Evolutionary conservation across 2,888 invertebrate genomes (phyloP), one percentile per base, ranked within the genome.

Genomic region (Mimumesa dahlbomi): DNA sequence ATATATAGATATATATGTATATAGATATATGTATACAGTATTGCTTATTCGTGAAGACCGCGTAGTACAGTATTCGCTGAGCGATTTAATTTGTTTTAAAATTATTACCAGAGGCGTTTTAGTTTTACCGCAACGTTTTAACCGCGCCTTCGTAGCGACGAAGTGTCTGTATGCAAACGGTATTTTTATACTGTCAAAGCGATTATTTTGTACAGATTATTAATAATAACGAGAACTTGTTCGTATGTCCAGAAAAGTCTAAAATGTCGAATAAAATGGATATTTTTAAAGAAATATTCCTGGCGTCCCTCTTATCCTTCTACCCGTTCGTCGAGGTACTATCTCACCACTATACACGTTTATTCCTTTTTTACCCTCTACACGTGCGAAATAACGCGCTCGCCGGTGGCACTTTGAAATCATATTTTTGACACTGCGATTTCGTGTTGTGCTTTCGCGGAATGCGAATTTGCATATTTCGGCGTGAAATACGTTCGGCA

Each of bases 381-480:
- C n/a, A n/a, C 18, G 31, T 16, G 29, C 25, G 1, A 16, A 25
- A 45, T 49, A 11, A 19, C n/a, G 50, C 16, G 29, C 22, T 19
- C 34, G 22, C 42, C 48, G 29, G 22, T 14, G 57, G 65, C 52
- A 57, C 67, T 73, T 65, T 45, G 25, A 61, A 75, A 77, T 59
- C 38, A 22, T 52, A 63, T 71, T 71, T 67, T 57, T 64, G 56
- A 40, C 56, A 21, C 2, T 7, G 45, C 56, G 58, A 74, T 69
- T 42, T 57, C 45, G 40, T 36, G 29, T 31, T 36, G 52, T 34
- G 59, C 46, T 46, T 46, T 45, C 48, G 59, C 52, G 65, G 48
- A 63, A 69, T 53, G 25, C 59, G 36, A 75, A 82, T 82, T 82
- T 81, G 71, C 77, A 77, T 79, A 75, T 71, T 71, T 64, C 64